A percentile compares a stretch with the other conserved stretches of the same genome.
These are phyloP conservation scores for Glareola pratincola DNA, from an alignment of 2,113 vertebrate genomes.

Conservation along the genomic window DNA sequence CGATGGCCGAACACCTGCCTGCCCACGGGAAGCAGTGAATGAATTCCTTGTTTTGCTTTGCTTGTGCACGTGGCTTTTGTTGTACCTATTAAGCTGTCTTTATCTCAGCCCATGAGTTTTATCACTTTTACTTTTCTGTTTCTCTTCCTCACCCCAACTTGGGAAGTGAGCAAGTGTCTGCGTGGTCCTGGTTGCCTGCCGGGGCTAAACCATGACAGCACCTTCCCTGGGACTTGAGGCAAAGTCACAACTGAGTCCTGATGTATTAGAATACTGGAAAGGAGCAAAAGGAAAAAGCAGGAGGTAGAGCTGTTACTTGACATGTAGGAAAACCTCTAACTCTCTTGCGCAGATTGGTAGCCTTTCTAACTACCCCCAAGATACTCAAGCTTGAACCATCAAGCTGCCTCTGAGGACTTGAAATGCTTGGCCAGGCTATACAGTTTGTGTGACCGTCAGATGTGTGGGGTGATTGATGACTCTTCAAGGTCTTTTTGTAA, in stretches of 20 bases:
- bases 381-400: neutral
- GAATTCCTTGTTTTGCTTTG: neutral
- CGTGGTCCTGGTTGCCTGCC: neutral
- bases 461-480: neutral
- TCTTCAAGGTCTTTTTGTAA: conserved; percentile 32
- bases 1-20: neutral
- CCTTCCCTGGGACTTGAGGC: neutral
- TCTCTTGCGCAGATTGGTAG: neutral
- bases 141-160: neutral
- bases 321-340: neutral
- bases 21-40: neutral
- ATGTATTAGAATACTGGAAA: neutral
- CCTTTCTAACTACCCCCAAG: neutral
- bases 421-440: neutral
- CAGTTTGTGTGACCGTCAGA: neutral
- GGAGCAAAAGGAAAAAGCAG: neutral
- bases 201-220: neutral
- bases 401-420: neutral
- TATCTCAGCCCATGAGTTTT: neutral
- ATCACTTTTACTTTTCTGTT: neutral
- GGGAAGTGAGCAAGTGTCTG: neutral
- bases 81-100: neutral
- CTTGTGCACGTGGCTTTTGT: neutral
- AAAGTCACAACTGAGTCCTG: neutral
- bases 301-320: neutral